Base-by-base conservation (phyloP, 2,888 invertebrate genomes). In the Drosophila nr. medialis region DNA sequence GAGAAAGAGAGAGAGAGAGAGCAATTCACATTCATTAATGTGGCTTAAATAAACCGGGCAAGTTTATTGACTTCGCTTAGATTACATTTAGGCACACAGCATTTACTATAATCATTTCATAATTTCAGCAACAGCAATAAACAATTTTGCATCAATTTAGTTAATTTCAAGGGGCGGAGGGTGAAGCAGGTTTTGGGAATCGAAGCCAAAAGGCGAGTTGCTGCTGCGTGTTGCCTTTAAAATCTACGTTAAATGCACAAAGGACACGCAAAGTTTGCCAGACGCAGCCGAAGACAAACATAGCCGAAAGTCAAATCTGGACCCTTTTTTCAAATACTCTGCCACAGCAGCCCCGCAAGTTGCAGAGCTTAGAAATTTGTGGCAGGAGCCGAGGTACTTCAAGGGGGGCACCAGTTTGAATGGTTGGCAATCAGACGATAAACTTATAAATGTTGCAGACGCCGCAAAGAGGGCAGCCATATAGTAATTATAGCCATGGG, bases 211-310 rank as follows among this genome's bases (percentile, higher is more conserved):
- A 54, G 60, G 29, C 32, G 8, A 53, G 54, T 13, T 45, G 58
- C 54, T 38, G 55, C 62, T 51, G 63, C 62, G 64, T 63, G 48
- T 61, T 56, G 63, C 66, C 65, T 64, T 68, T 63, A 62, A 89
- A 85, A 89, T 78, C 82, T 78, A 86, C 90, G 90, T 87, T 81
- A 90, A 87, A 87, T 89, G 89, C 77, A 78, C 83, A 87, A 87
- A 89, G 86, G 90, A 90, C 90, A 90, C 87, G 87, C 87, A 89
- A 87, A 75, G 62, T 74, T 75, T 29, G 56, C 51, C 79, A 71
- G 75, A 79, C 72, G 51, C 72, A 71, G 34, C 27, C 18, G 40
- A 55, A 55, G 64, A 63, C 69, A 77, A 59, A 73, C 56, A 61
- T 53, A 61, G 45, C 61, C 48, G 55, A 64, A 51, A 73, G 55